These are phyloP conservation scores for Onthophagus taurus DNA, from an alignment of 1,140 invertebrate species.

Conservation along the genomic window DNA sequence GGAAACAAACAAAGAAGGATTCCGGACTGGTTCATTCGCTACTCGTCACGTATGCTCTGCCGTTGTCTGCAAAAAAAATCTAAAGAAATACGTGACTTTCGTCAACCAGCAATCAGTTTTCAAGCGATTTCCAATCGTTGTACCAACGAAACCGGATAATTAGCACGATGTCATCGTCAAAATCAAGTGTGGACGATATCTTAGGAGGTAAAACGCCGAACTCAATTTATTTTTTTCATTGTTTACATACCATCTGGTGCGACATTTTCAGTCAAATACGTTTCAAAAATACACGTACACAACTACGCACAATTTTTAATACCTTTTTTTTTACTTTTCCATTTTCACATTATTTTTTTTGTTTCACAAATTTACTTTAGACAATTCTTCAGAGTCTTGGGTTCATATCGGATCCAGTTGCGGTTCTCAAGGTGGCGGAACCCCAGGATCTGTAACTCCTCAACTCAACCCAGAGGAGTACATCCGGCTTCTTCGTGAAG, in stretches of 20 bases:
- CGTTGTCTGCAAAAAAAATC: too few species aligned
- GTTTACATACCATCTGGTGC: slow-evolving; percentile 29
- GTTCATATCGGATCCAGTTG: slow-evolving; percentile 56
- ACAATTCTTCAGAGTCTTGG: slow-evolving; percentile 63
- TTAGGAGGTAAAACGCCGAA: slow-evolving; percentile 35
- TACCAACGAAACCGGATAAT: too few species aligned
- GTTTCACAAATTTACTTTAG: slow-evolving; percentile 6
- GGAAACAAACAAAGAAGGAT: too few species aligned
- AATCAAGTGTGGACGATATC: slow-evolving; percentile 34
- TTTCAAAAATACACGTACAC: slow-evolving; percentile 5
- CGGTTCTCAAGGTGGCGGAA: slow-evolving; percentile 46
- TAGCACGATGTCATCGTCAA: slow-evolving; percentile 35
- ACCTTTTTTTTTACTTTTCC: background rate
- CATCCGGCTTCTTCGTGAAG: slow-evolving; percentile 70
- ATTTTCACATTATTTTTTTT: slow-evolving; percentile 18
- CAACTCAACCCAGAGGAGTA: slow-evolving; percentile 68
- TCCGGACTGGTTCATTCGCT: too few species aligned
- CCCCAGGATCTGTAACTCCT: slow-evolving; percentile 55
- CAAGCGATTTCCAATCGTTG: too few species aligned
- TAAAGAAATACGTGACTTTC: too few species aligned
- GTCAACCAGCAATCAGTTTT: too few species aligned
- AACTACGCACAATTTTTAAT: too few species aligned
- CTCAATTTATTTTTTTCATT: slow-evolving; percentile 24
- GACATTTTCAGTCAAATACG: slow-evolving; percentile 3
- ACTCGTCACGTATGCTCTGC: too few species aligned